A percentile compares a stretch with the other conserved stretches of the same genome.
Evolutionary conservation across 1,140 invertebrate genomes (phyloP).

Genomic region (Zaprionus davidi): DNA sequence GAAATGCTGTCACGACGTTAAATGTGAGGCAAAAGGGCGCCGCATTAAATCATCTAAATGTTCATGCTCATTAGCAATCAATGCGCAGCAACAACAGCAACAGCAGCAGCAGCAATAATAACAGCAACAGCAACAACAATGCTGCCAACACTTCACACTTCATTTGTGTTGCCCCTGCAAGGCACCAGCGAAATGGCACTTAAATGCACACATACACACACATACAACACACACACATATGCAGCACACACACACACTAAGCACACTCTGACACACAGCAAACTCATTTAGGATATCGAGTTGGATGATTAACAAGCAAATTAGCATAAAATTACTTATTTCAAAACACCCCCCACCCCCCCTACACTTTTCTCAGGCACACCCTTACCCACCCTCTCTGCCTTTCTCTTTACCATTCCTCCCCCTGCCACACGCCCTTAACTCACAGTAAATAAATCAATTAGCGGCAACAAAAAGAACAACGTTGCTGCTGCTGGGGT

Average conservation of each 20-base stretch:
- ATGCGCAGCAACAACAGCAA: constrained; percentile 65
- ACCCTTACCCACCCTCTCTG: background rate
- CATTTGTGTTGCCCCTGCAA: constrained; percentile 55
- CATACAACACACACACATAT: constrained; percentile 14
- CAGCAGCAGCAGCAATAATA: constrained; percentile 22
- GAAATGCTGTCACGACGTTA: constrained; percentile 48
- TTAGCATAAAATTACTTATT: constrained; percentile 79
- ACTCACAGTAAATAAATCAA: constrained; percentile 76
- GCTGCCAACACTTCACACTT: constrained; percentile 73
- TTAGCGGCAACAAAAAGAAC: constrained; percentile 66
- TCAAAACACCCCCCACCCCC: constrained; percentile 54
- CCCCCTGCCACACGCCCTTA: constrained; percentile 13
- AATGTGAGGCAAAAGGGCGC: constrained; percentile 32
- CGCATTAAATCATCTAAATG: constrained; percentile 78
- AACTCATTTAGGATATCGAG: constrained; percentile 7
- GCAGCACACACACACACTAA: background rate
- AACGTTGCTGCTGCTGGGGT: constrained; percentile 19
- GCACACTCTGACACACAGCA: background rate
- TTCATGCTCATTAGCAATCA: constrained; percentile 79
- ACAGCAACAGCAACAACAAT: constrained; percentile 44
- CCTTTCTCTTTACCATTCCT: too few species aligned
- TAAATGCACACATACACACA: constrained; percentile 41
- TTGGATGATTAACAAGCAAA: constrained; percentile 74
- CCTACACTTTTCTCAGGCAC: background rate
- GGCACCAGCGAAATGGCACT: constrained; percentile 51